Evolutionary conservation across 2,888 invertebrate species (phyloP).

Genomic region (Lasius platythorax): DNA sequence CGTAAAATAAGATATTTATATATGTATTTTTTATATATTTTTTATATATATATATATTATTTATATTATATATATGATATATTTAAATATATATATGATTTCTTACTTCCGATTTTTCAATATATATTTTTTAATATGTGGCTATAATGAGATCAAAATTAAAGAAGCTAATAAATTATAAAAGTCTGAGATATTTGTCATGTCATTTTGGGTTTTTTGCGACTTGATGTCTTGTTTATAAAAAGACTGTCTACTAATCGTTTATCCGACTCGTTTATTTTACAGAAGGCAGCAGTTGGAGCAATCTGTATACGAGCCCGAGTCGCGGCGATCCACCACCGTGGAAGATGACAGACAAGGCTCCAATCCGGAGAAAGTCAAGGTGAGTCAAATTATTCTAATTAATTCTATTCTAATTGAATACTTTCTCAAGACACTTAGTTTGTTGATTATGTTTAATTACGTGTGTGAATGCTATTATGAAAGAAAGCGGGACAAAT

Average conservation of each 20-base stretch:
- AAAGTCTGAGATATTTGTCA: background rate
- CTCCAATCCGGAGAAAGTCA: conserved; percentile 81
- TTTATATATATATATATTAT: too few relatives aligned
- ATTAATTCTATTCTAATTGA: background rate
- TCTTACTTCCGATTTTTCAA: too few relatives aligned
- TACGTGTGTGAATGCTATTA: background rate
- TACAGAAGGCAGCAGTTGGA: conserved; percentile 84
- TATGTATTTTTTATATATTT: background rate
- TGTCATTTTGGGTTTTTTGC: background rate
- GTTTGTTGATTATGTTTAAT: background rate
- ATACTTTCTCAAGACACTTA: background rate
- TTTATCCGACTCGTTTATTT: conserved; percentile 29
- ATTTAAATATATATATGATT: too few relatives aligned
- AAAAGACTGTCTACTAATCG: conserved; percentile 1
- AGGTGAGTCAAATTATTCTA: conserved; percentile 67
- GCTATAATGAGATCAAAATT: too few relatives aligned
- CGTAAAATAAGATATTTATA: background rate
- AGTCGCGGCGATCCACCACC: conserved; percentile 75
- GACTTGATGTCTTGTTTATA: background rate
- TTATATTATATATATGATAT: too few relatives aligned
- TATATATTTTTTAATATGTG: too few relatives aligned
- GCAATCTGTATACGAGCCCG: conserved; percentile 83
- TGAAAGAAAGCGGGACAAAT: background rate
- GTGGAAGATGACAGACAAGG: conserved; percentile 80
- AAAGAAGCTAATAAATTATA: too few relatives aligned